A percentile compares a stretch with the other conserved stretches of the same genome.
Conservation (phyloP, 1,140 invertebrate species). For the Pinna nobilis region DNA sequence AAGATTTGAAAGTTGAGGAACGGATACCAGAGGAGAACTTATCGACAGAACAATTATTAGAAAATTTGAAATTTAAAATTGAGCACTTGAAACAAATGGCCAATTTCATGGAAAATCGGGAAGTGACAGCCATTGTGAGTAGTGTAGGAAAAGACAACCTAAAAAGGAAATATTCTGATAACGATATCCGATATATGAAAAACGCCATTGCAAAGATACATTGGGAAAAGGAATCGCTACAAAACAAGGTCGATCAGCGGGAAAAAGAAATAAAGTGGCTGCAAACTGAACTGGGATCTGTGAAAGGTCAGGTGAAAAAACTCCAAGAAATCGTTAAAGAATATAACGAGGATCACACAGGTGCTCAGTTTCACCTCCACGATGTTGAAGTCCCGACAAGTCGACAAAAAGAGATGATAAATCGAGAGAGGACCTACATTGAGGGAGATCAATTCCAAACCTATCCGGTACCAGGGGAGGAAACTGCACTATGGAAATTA, state of each 20-base stretch:
- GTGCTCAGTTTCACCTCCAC: conserved; percentile 52
- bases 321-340: conserved; percentile 50
- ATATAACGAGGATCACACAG: conserved; percentile 53
- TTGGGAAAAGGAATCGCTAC: conserved; percentile 44
- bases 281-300: conserved; percentile 46
- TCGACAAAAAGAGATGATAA: not conserved
- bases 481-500: conserved; percentile 46
- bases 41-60: conserved; percentile 16
- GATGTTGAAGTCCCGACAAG: conserved; percentile 31
- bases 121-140: not conserved
- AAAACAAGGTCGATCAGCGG: conserved; percentile 36
- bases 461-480: conserved; percentile 43
- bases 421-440: conserved; percentile 47
- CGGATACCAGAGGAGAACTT: conserved; percentile 23
- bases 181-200: conserved; percentile 43
- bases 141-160: not conserved
- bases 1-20: conserved; percentile 11
- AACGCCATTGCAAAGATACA: conserved; percentile 44
- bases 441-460: conserved; percentile 52
- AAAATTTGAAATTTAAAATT: conserved; percentile 34
- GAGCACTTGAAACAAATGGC: conserved; percentile 40
- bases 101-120: conserved; percentile 22
- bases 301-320: conserved; percentile 48
- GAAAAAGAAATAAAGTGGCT: conserved; percentile 51
- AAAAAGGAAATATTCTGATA: conserved; percentile 34